Conservation (phyloP, 2,888 invertebrate species). For the Microplitis manilae region DNA sequence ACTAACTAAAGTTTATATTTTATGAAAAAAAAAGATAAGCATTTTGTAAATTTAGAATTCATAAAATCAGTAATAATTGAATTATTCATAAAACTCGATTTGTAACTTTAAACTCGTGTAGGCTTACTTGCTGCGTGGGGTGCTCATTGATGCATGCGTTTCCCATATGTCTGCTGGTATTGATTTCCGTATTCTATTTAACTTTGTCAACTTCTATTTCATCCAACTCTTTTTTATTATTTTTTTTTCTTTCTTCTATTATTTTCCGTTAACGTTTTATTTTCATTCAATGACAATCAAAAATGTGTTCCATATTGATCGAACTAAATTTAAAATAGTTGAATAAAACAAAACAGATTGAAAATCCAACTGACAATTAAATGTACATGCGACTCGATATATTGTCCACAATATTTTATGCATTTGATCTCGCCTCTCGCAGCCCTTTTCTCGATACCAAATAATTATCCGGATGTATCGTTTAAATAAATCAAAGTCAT, state of each 20-base stretch:
- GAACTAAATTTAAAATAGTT: neutral
- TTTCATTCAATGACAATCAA: neutral
- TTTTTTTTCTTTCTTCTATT: neutral
- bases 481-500: slow-evolving; percentile 27
- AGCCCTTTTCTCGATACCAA: neutral
- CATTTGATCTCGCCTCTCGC: neutral
- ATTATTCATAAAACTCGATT: neutral
- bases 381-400: neutral
- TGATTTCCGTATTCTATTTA: neutral
- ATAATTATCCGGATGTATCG: slow-evolving; percentile 20
- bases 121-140: neutral
- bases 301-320: neutral
- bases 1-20: neutral
- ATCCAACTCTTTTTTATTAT: neutral
- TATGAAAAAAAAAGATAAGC: neutral
- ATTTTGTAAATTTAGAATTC: neutral
- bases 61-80: neutral
- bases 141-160: neutral
- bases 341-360: neutral
- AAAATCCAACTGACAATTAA: neutral
- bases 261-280: neutral
- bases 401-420: neutral
- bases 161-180: neutral
- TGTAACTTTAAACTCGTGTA: neutral
- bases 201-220: neutral